Base-by-base conservation (phyloP, 1,140 invertebrate genomes). In the Colletes latitarsis region DNA sequence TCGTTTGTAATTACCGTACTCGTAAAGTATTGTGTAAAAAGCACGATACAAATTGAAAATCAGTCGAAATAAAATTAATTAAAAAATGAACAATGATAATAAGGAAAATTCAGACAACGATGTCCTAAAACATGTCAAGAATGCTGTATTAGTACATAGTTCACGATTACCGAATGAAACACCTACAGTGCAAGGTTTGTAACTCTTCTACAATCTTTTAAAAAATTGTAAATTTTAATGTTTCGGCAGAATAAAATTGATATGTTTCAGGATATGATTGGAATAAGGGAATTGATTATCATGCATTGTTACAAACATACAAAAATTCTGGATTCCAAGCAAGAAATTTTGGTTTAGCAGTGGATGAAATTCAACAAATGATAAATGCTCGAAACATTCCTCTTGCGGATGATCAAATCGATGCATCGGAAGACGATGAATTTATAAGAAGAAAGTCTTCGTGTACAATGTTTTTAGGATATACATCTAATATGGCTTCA, bases 401-500 rank as follows among this genome's bases (percentile, higher is more conserved):
- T 5, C 91, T 98, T 8, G 93, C 94, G 0, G 93, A 94, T 85
- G 96, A 97, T 86, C 94, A 95, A 82, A 88, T 94, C 68, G 96
- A 97, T 88, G 87, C 90, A 0, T 95, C 96, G 83, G 96, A 97
- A 92, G 95, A 96, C 39, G 97, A 98, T 90, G 94, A 95, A 63
- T 98, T 97, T 92, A 97, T 97, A 55, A 95, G 94, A 89, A 94
- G 97, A 67, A 96, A 95, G 88, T 95, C 93, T 66, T 97, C 96
- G 77, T 99, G 99, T 92, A 99, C 99, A 8, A 98, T 99, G 90
- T 99, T 99, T 93, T 93, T 99, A 73, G 98, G 98, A 0, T 99
- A 97, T 91, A 99, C 99, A 6, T 99, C 99, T 0, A 99, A 99
- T 92, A 97, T 99, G 94, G 97, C 98, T 12, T 99, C 98, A 0